A percentile compares a stretch with the other conserved stretches of the same genome.
phyloP scores from a whole-genome alignment of 1,140 invertebrate genomes.

The Drosophila arizonae region DNA sequence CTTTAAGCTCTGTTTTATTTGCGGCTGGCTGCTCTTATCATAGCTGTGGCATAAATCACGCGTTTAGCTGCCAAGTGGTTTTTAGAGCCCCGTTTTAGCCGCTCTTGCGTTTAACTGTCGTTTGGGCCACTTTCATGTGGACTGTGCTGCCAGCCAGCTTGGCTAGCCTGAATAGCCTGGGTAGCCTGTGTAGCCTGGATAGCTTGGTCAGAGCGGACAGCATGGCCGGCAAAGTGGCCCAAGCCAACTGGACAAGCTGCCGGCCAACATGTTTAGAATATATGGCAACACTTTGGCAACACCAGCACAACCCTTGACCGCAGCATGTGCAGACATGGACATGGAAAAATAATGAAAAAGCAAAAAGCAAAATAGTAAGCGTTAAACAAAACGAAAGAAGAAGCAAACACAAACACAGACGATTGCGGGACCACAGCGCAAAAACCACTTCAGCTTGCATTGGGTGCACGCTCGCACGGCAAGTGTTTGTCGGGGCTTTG shows the following conservation, averaged over 20 bases:
- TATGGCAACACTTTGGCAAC: conserved; percentile 80
- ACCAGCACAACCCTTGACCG: conserved; percentile 74
- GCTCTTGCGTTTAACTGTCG: conserved; percentile 49
- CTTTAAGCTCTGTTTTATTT: conserved; percentile 3
- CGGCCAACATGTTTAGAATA: conserved; percentile 79
- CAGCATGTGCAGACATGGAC: conserved; percentile 65
- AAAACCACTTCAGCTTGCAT: conserved; percentile 75
- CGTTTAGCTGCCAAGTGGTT: conserved; percentile 65
- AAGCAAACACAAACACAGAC: conserved; percentile 56
- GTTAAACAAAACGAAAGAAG: conserved; percentile 5
- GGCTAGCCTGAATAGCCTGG: conserved; percentile 20
- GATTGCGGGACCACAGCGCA: conserved; percentile 76
- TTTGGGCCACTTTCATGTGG: conserved; percentile 50
- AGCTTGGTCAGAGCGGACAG: conserved; percentile 10
- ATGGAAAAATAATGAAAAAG: conserved; percentile 49
- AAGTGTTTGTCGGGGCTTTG: conserved; percentile 39
- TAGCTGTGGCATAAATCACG: conserved; percentile 67
- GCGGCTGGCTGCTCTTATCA: conserved; percentile 54
- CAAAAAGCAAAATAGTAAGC: conserved; percentile 35
- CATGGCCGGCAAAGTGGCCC: conserved; percentile 27
- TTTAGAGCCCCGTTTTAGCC: conserved; percentile 39
- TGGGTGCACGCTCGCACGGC: conserved; percentile 30
- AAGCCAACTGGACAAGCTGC: conserved; percentile 26
- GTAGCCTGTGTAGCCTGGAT: no score
- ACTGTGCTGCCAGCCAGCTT: conserved; percentile 1